Base-by-base conservation (phyloP, 2,888 invertebrate species). In the Torymus auratus region DNA sequence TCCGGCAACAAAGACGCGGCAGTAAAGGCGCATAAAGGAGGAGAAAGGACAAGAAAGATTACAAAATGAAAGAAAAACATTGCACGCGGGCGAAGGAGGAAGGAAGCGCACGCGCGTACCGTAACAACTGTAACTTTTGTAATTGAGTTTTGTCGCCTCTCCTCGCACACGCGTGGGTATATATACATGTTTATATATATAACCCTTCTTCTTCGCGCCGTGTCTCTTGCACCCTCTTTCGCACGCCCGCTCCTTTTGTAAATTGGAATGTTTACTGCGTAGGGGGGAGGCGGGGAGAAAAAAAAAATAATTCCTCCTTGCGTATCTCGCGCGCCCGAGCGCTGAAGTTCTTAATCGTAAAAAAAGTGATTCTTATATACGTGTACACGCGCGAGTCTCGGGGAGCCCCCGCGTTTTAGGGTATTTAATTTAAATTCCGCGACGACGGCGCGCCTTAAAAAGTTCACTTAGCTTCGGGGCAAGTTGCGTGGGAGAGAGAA, bases 121-220 rank as follows among this genome's bases (percentile, higher is more conserved):
- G 74, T 28, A 70, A 79, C 80, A 82, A 85, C 85, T 86, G 87
- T 88, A 89, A 89, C 90, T 89, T 89, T 88, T 88, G 88, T 89
- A 89, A 89, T 89, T 89, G 88, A 89, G 89, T 89, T 90, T 88
- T 85, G 86, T 86, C 87, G 85, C 86, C 86, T 85, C 85, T 84
- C 85, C 83, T 84, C 80, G 60, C 83, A 82, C 80, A 80, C 84
- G 84, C 84, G 76, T 76, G 84, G 61, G 72, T 78, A 68, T 78
- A 72, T 41, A 41, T 41, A 41, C 7, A 41, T 41, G 7, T 41
- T 7, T 41, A 41, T 28, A 28, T 64, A 73, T 78, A 69, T 78
- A 72, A 74, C 76, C 67, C 60, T 64, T 56, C 61, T 61, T 64
- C 70, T 56, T 82, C 80, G 41, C 68, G 41, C 68, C 13, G 23